Percentiles rank a stretch among this genome's conserved stretches.
These are phyloP conservation scores for Tetramorium simillimum DNA, from an alignment of 1,140 invertebrate species.

Conservation along the genomic window DNA sequence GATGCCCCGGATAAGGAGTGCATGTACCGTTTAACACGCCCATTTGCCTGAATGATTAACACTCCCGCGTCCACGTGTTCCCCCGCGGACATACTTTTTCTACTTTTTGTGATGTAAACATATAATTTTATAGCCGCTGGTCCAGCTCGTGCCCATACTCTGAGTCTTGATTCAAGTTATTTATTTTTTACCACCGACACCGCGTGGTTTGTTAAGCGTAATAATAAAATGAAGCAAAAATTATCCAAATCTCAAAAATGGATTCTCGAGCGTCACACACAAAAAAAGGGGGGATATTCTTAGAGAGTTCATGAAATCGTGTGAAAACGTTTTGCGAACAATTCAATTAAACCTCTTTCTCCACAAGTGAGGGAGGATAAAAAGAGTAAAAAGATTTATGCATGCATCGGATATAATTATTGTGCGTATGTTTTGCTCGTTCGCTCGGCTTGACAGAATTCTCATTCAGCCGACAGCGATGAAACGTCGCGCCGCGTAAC, in stretches of 20 bases:
- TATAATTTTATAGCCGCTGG: constrained; percentile 38
- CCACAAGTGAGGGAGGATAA: too few species aligned
- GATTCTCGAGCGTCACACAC: background rate
- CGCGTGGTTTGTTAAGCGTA: background rate
- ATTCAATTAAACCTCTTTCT: background rate
- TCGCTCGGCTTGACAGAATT: background rate
- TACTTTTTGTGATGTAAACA: constrained; percentile 43
- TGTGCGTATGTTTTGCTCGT: background rate
- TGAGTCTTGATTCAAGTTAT: constrained; percentile 5
- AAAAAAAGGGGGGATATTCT: background rate
- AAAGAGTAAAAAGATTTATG: background rate
- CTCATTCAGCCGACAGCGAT: background rate
- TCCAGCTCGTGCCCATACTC: background rate
- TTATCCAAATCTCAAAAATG: background rate
- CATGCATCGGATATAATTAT: constrained; percentile 3
- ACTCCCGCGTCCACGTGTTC: constrained; percentile 12
- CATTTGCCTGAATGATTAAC: constrained; percentile 55
- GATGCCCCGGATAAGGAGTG: constrained; percentile 48
- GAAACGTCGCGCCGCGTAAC: background rate
- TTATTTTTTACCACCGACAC: constrained; percentile 1
- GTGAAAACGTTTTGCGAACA: background rate
- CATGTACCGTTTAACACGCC: constrained; percentile 51
- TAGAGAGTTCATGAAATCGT: background rate
- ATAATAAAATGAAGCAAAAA: background rate
- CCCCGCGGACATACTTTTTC: background rate